Evolutionary conservation across 2,888 invertebrate genomes (phyloP).

Genomic region (Dyspetes luteomarginatus): DNA sequence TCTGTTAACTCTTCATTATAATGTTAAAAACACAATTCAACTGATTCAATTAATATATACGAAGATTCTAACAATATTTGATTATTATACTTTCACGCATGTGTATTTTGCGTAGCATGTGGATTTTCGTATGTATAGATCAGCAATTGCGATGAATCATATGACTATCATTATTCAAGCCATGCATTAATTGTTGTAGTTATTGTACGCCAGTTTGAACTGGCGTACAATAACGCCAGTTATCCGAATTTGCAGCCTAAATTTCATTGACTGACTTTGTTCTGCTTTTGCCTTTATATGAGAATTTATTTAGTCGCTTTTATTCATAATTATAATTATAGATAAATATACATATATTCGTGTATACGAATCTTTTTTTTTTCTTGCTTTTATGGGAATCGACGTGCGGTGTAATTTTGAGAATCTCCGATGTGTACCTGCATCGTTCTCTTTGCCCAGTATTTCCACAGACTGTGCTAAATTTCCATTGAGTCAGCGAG

Average conservation of each 20-base stretch:
- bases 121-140: no score
- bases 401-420: background rate
- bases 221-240: no score
- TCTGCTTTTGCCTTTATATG: no score
- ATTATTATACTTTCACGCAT: background rate
- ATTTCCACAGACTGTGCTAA: slow-evolving; percentile 30
- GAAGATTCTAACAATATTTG: background rate
- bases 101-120: background rate
- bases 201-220: no score
- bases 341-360: background rate
- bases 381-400: background rate
- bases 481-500: slow-evolving; percentile 42
- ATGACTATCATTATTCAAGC: no score
- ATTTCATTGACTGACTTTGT: no score
- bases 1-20: background rate
- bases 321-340: background rate
- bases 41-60: background rate
- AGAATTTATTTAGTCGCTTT: no score
- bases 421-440: background rate
- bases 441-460: slow-evolving; percentile 4
- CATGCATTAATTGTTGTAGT: no score
- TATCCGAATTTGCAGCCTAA: no score
- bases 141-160: no score
- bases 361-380: slow-evolving; percentile 3
- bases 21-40: background rate